A percentile compares a stretch with the other conserved stretches of the same genome.
phyloP scores from a whole-genome alignment of 2,888 invertebrate species.

The Pediacus dermestoides region DNA sequence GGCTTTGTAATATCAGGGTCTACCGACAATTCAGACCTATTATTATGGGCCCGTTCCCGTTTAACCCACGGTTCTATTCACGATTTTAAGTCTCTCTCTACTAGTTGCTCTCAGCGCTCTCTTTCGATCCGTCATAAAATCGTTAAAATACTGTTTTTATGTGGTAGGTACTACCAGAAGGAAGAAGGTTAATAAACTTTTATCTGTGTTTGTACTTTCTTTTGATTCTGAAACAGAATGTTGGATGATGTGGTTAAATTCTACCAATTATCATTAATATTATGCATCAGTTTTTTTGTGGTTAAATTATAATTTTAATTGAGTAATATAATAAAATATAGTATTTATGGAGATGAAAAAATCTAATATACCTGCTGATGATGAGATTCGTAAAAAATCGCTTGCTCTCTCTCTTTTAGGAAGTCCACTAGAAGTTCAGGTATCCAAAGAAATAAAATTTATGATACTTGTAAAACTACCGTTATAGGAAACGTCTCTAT shows the following conservation, averaged over 20 bases:
- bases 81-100: conserved; percentile 4
- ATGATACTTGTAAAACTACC: conserved; percentile 42
- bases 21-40: conserved; percentile 41
- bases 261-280: too few relatives aligned
- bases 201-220: too few relatives aligned
- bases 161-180: background rate
- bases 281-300: too few relatives aligned
- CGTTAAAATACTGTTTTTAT: background rate
- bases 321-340: too few relatives aligned
- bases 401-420: conserved; percentile 25
- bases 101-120: conserved; percentile 4
- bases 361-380: too few relatives aligned
- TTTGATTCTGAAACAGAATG: too few relatives aligned
- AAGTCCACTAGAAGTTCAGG: conserved; percentile 26
- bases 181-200: conserved; percentile 4
- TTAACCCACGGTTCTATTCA: conserved; percentile 10
- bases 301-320: too few relatives aligned
- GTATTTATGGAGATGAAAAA: too few relatives aligned
- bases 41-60: conserved; percentile 35
- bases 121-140: background rate
- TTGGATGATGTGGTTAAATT: too few relatives aligned
- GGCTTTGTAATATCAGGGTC: conserved; percentile 45
- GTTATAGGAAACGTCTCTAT: conserved; percentile 37
- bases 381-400: too few relatives aligned
- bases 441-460: conserved; percentile 40